Conservation (phyloP, 1,140 invertebrate genomes). For the Globodera ellingtonae region DNA sequence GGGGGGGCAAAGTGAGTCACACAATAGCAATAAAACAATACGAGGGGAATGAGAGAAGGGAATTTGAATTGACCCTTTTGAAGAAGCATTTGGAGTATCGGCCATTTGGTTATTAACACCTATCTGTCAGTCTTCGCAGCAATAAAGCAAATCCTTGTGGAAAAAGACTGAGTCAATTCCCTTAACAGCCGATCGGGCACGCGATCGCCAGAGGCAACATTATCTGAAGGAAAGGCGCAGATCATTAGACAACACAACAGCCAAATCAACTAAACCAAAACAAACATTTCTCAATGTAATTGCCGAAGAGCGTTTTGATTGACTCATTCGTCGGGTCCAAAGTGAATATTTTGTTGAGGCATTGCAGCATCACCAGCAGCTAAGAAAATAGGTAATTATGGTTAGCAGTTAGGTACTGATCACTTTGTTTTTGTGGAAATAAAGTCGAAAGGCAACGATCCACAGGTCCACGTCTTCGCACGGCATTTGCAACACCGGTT, state of each 20-base stretch:
- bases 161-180: constrained; percentile 19
- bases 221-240: constrained; percentile 1
- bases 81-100: too few relatives aligned
- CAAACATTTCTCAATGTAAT: constrained; percentile 30
- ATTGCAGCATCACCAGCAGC: constrained; percentile 56
- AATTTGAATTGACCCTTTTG: too few relatives aligned
- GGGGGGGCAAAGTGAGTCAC: too few relatives aligned
- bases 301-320: constrained; percentile 20
- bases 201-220: constrained; percentile 4
- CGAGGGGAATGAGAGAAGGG: too few relatives aligned
- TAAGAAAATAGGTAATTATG: constrained; percentile 32
- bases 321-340: constrained; percentile 47
- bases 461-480: constrained; percentile 50
- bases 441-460: constrained; percentile 56
- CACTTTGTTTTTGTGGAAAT: constrained; percentile 56
- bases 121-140: neutral
- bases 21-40: too few relatives aligned
- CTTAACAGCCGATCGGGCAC: constrained; percentile 14
- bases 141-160: neutral
- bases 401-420: neutral
- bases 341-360: constrained; percentile 44
- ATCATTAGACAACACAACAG: neutral
- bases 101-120: too few relatives aligned
- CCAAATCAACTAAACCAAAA: constrained; percentile 4
- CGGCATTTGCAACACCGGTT: constrained; percentile 52